Evolutionary conservation across 2,797 vertebrate genomes (phyloP), one percentile per base, ranked within the genome.

Genomic region (Lophius americanus): DNA sequence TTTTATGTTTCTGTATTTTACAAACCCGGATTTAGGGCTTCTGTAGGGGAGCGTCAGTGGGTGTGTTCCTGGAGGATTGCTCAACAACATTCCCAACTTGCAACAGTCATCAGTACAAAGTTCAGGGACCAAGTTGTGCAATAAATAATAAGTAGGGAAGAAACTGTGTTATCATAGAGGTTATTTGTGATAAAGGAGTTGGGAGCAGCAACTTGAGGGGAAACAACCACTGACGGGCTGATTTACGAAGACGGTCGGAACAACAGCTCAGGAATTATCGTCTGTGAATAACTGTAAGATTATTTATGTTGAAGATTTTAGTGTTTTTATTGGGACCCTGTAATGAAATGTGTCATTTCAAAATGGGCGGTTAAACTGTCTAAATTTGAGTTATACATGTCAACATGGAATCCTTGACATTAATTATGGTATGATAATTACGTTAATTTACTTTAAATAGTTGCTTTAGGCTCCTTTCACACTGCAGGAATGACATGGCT

Each of bases 81-180:
- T 53, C 90, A 92, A 92, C 81, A 78, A 55, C 74, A 60, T 51
- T 66, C 73, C 67, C 0, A 2, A 53, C 36, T 71, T 48, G 60
- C 52, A 87, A 50, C 63, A 79, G 88, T 90, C 71, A 85, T 58
- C 38, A 59, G 85, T 62, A 51, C 89, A 93, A 92, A 92, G 92
- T 90, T 94, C 89, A 92, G 37, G 55, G 41, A 73, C 66, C 3
- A 39, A 73, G 73, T 92, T 82, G 75, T 65, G 81, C 70, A 88
- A 89, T 62, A 65, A 60, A 51, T 5, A 0, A 59, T 12, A 57
- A 51, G 36, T 36, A 44, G 32, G 73, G 41, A 8, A 10, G 10
- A 62, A 39, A 4, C 32, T 3, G 14, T n/a, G 1, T 61, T 59
- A 37, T 51, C 35, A 7, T 33, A 43, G 55, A 23, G 33, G 12